These are phyloP conservation scores for Acromyrmex heyeri DNA, from an alignment of 1,140 invertebrate genomes.

Conservation along the genomic window DNA sequence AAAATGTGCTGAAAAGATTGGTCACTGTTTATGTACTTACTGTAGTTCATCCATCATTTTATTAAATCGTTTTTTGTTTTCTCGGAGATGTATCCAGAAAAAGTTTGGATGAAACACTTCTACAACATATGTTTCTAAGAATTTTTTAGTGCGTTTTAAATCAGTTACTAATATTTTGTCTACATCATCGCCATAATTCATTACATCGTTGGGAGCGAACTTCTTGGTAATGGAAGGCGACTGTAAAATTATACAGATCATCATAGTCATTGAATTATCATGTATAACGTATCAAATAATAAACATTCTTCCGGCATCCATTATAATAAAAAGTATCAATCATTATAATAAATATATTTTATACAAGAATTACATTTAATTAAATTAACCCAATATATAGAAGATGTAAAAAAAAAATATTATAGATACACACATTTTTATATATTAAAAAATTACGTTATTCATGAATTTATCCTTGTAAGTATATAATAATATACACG, in stretches of 20 bases:
- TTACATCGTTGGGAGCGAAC: constrained; percentile 75
- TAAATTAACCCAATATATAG: background rate
- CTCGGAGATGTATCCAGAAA: constrained; percentile 81
- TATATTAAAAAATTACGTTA: background rate
- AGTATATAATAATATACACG: background rate
- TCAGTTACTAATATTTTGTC: constrained; percentile 73
- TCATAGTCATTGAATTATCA: constrained; percentile 4
- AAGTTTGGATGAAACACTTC: constrained; percentile 83
- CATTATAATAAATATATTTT: too few relatives aligned
- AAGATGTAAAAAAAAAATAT: background rate
- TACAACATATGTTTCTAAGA: constrained; percentile 72
- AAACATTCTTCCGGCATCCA: background rate
- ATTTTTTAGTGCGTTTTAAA: constrained; percentile 48
- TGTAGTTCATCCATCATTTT: constrained; percentile 78
- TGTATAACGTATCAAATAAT: background rate
- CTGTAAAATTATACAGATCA: constrained; percentile 66
- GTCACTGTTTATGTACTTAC: constrained; percentile 72
- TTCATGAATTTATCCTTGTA: background rate
- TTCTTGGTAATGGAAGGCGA: constrained; percentile 54
- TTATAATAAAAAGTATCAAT: constrained; percentile 19
- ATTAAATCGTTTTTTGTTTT: constrained; percentile 68
- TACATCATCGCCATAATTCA: constrained; percentile 77
- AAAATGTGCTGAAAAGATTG: constrained; percentile 7
- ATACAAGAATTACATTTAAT: constrained; percentile 2
- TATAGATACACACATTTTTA: background rate